These are phyloP conservation scores for Adelognathus sp. DNA, from an alignment of 2,888 invertebrate species.

Conservation along the genomic window DNA sequence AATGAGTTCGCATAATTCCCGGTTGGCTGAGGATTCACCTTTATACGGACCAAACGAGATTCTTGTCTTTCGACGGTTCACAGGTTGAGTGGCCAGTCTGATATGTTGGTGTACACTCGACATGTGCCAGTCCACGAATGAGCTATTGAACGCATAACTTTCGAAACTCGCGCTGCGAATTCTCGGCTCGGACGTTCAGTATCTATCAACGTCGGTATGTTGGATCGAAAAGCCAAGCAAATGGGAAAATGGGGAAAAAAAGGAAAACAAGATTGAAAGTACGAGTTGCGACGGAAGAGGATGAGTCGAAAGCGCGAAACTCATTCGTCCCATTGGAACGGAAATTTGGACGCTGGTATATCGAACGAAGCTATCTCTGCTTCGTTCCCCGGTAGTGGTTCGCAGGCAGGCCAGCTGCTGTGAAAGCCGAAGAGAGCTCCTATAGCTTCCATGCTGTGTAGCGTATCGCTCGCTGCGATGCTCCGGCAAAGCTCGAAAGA, in stretches of 20 bases:
- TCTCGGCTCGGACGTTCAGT: conserved; percentile 34
- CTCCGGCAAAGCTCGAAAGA: conserved; percentile 19
- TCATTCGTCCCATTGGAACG: conserved; percentile 38
- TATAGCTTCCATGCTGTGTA: background rate
- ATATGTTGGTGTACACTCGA: background rate
- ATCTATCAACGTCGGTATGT: conserved; percentile 47
- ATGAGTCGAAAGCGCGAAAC: conserved; percentile 17
- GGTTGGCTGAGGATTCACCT: too few species aligned
- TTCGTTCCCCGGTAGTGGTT: conserved; percentile 2
- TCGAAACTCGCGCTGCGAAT: background rate
- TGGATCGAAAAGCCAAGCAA: conserved; percentile 24
- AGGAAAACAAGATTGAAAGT: conserved; percentile 11
- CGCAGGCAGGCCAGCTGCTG: background rate
- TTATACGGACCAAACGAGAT: too few species aligned
- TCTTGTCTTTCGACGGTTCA: too few species aligned
- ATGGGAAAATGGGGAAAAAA: background rate
- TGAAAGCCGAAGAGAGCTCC: conserved; percentile 28
- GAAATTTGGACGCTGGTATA: conserved; percentile 50
- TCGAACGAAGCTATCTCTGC: conserved; percentile 35
- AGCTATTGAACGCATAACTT: background rate
- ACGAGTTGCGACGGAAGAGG: background rate
- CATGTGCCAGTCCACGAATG: background rate
- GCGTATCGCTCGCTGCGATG: conserved; percentile 1
- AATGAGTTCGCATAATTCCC: too few species aligned
- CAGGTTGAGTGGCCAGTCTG: too few species aligned